A percentile compares a stretch with the other conserved stretches of the same genome.
These are phyloP conservation scores for Leucophenga montana DNA, from an alignment of 2,888 invertebrate species.

Conservation along the genomic window DNA sequence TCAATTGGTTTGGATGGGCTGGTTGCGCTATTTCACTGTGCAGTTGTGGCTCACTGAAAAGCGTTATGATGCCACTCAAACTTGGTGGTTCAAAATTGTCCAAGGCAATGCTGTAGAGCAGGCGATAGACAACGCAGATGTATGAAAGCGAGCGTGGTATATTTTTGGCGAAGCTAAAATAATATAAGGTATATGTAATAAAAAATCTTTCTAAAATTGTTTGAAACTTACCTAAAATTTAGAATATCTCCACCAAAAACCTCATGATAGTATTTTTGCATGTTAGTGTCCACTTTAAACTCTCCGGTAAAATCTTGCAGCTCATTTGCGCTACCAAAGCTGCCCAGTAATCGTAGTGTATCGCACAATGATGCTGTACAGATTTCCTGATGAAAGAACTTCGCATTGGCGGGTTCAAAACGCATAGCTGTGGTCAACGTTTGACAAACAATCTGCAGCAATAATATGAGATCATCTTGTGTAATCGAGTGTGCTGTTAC, in stretches of 20 bases:
- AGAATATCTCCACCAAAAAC: slow-evolving; percentile 85
- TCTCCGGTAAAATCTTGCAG: slow-evolving; percentile 73
- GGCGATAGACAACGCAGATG: slow-evolving; percentile 87
- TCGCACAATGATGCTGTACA: slow-evolving; percentile 95
- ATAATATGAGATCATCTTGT: slow-evolving; percentile 80
- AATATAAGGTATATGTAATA: not conserved
- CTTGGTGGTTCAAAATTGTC: slow-evolving; percentile 95
- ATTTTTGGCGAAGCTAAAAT: slow-evolving; percentile 78
- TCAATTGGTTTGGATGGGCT: slow-evolving; percentile 78
- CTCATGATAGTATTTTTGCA: slow-evolving; percentile 77
- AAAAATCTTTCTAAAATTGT: not conserved
- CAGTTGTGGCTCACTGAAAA: slow-evolving; percentile 61
- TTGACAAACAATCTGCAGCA: slow-evolving; percentile 92
- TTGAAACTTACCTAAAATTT: slow-evolving; percentile 71
- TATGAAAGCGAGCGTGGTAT: slow-evolving; percentile 87
- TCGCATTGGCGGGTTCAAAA: slow-evolving; percentile 99
- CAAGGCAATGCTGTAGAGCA: slow-evolving; percentile 94
- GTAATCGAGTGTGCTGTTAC: slow-evolving; percentile 61
- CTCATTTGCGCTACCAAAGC: slow-evolving; percentile 79
- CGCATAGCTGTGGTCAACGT: slow-evolving; percentile 98
- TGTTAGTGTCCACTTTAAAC: slow-evolving; percentile 66
- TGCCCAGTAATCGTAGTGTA: slow-evolving; percentile 92
- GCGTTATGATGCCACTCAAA: slow-evolving; percentile 78
- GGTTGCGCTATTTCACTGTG: slow-evolving; percentile 71
- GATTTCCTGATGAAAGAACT: slow-evolving; percentile 97